Percentiles rank a stretch among this genome's conserved stretches.
phyloP scores from a whole-genome alignment of 1,140 invertebrate species.

The Saccostrea echinata region DNA sequence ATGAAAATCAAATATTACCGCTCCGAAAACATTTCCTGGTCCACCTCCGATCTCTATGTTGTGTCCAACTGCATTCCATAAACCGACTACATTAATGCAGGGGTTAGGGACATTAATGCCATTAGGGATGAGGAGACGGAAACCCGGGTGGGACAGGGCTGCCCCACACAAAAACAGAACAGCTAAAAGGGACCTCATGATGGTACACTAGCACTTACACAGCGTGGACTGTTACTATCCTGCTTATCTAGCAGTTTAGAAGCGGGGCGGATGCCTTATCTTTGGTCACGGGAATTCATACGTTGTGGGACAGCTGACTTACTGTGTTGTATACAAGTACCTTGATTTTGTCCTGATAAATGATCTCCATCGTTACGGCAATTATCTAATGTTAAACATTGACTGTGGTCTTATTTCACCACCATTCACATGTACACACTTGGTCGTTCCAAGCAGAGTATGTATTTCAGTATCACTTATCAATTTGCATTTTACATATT shows the following conservation, averaged over 20 bases:
- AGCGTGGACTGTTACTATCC: not conserved
- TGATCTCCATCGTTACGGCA: too few relatives aligned
- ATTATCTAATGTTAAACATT: too few relatives aligned
- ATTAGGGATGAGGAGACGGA: conserved; percentile 38
- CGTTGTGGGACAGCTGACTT: too few relatives aligned
- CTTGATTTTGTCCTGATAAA: too few relatives aligned
- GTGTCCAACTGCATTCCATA: conserved; percentile 46
- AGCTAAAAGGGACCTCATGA: not conserved
- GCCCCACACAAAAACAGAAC: not conserved
- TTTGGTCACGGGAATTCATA: not conserved
- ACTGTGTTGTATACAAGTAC: too few relatives aligned
- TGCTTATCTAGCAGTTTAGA: not conserved
- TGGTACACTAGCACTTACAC: not conserved
- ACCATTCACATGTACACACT: too few relatives aligned
- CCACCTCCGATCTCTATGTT: conserved; percentile 22
- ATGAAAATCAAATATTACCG: conserved; percentile 12
- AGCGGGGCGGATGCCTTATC: not conserved
- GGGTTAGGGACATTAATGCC: conserved; percentile 48
- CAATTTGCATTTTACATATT: too few relatives aligned
- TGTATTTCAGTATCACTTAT: too few relatives aligned
- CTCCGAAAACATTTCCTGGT: conserved; percentile 28
- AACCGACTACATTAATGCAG: conserved; percentile 5
- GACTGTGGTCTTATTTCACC: too few relatives aligned
- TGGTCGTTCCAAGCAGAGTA: too few relatives aligned
- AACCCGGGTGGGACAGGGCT: not conserved